Evolutionary conservation across 2,113 vertebrate species (phyloP).

Genomic region (Indri indri): DNA sequence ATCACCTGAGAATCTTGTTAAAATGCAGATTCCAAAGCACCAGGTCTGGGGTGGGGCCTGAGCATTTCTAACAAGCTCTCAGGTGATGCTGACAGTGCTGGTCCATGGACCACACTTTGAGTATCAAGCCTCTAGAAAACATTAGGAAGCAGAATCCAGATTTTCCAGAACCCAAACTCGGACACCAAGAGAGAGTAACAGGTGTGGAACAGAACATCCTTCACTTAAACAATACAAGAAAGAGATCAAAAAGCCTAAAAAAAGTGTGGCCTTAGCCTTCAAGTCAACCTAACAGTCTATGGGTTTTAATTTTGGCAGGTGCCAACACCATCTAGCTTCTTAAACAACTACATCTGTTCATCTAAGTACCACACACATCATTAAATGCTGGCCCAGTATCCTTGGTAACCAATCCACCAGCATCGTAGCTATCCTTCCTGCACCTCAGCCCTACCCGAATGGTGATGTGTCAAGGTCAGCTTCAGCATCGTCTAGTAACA

Average conservation of each 20-base stretch:
- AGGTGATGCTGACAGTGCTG: not conserved
- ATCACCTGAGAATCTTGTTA: not conserved
- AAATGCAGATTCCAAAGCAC: not conserved
- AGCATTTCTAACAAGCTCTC: not conserved
- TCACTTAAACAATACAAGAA: not conserved
- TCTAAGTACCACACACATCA: not conserved
- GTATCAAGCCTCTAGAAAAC: not conserved
- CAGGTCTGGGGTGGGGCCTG: not conserved
- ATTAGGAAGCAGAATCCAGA: not conserved
- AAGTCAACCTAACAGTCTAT: not conserved
- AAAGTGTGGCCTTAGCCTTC: not conserved
- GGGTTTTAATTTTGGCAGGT: not conserved
- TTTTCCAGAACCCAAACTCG: not conserved
- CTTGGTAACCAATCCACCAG: not conserved
- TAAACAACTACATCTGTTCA: not conserved
- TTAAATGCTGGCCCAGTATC: not conserved
- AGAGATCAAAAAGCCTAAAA: not conserved
- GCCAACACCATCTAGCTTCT: not conserved
- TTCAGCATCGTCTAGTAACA: not conserved
- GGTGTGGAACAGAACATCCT: not conserved
- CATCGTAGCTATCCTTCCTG: not conserved
- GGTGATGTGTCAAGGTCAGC: not conserved
- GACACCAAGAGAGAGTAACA: constrained; percentile 1
- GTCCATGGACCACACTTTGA: not conserved
- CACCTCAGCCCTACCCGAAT: not conserved